Percentiles rank a stretch among this genome's conserved stretches.
Evolutionary conservation across 2,797 vertebrate species (phyloP).

Genomic region (Leontocebus nigricollis): DNA sequence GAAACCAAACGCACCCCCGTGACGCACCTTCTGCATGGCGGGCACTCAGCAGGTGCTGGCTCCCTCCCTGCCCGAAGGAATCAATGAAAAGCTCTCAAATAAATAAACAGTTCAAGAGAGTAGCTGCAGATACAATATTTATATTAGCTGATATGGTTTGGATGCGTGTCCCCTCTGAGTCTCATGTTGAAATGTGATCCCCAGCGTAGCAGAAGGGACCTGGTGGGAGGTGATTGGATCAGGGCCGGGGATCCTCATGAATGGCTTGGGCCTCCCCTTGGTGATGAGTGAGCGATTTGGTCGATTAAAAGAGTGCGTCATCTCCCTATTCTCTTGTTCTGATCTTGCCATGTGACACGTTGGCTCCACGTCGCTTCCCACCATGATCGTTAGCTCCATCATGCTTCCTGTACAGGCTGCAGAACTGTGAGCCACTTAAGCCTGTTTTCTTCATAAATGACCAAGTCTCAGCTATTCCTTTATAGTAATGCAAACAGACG

Average conservation of each 20-base stretch:
- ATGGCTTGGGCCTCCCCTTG: neutral
- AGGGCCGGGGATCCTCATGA: neutral
- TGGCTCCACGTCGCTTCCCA: neutral
- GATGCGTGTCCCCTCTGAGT: neutral
- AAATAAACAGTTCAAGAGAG: neutral
- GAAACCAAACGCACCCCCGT: accelerated
- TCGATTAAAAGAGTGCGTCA: neutral
- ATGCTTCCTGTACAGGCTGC: neutral
- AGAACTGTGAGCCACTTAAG: neutral
- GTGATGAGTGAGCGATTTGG: neutral
- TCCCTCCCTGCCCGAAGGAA: neutral
- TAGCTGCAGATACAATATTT: neutral
- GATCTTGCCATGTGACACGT: neutral
- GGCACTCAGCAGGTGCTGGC: neutral
- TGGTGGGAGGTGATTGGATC: neutral
- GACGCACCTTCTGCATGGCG: accelerated
- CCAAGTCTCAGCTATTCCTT: neutral
- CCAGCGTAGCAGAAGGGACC: neutral
- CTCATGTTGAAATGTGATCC: neutral
- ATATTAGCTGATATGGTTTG: neutral
- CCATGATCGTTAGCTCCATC: neutral
- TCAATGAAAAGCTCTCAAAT: neutral
- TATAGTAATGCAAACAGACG: neutral
- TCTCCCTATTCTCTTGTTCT: neutral
- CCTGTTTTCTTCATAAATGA: neutral